Evolutionary conservation across 2,113 vertebrate genomes (phyloP), one percentile per base, ranked within the genome.

Genomic region (Eleginops maclovinus): DNA sequence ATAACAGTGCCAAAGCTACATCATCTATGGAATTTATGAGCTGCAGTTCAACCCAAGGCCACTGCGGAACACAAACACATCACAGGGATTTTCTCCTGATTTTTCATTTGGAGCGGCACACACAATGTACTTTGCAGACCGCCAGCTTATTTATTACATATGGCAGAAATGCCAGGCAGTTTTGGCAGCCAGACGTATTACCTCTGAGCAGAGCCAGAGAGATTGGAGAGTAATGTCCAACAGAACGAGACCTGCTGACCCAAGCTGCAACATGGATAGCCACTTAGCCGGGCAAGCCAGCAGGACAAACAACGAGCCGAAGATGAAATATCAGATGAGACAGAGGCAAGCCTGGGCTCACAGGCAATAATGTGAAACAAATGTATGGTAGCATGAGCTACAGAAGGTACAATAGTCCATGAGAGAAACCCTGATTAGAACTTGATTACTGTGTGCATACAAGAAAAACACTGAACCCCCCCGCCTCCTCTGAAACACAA

Each of bases 11-110:
- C 92, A 93, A 90, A 91, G 91, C 92, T 92, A 91, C 93, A 94
- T 93, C 92, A 94, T 93, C 82, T 88, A 85, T 85, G 89, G 93
- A 93, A 95, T 94, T 94, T 94, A 94, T 91, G 93, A 94, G 91
- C 71, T 78, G 81, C 83, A 86, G 93, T 93, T 94, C 91, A 94
- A 91, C 82, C 85, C 89, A 88, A 88, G 94, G 93, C 93, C 93
- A 89, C 89, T 86, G 92, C 84, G 59, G 91, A 93, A 93, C 91
- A 90, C 92, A 92, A 93, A 94, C 93, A 94, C 89, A 93, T 94
- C 91, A 89, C 91, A 88, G 78, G 84, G 90, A 91, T 92, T 90
- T 91, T 92, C 87, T 84, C 86, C n/a, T 36, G 76, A 91, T 93
- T 92, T 93, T 91, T 94, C 92, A 94, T 93, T 91, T 83, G 90